Evolutionary conservation across 2,888 invertebrate species (phyloP), one percentile per base, ranked within the genome.

Genomic region (Leucophenga montana): DNA sequence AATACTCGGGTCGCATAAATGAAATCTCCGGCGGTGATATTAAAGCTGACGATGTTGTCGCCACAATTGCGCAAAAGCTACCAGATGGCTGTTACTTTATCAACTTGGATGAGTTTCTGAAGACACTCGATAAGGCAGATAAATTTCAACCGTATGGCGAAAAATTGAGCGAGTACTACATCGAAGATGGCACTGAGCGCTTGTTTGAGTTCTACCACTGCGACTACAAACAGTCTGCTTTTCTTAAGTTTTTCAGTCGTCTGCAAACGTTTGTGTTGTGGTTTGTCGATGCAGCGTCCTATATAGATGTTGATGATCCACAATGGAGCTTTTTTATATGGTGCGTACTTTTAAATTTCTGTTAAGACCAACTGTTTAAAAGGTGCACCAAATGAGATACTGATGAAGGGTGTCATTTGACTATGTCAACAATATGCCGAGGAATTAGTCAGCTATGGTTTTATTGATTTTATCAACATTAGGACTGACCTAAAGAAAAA

Each of bases 221-320:
- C 80, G 93, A 94, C 81, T 92, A 92, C 75, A 91, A 91, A 14
- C 91, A 91, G 66, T 92, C 93, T 0, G 93, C 94, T 0, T 98
- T 97, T 86, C 87, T 92, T 31, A 90, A 91, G 4, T 98, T 94
- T 86, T 96, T 98, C 87, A 91, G 93, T 76, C 91, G 95, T 67
- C 90, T 98, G 78, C 97, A 98, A 89, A 95, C 97, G 0, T 96
- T 98, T 85, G 91, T 98, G 11, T 89, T 98, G 71, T 98, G 97
- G 95, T 99, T 94, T 89, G 96, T 99, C 77, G 99, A 99, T 90
- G 98, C 96, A 14, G 98, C 97, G 0, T 95, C 95, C 46, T 97
- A 94, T 85, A 96, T 99, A 77, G 98, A 98, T 88, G 91, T 94
- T 3, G 95, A 96, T 87, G 99, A 99, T 90, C 93, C 94, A 14